Conservation (phyloP, 2,797 vertebrate genomes). For the Fundulus diaphanus region DNA sequence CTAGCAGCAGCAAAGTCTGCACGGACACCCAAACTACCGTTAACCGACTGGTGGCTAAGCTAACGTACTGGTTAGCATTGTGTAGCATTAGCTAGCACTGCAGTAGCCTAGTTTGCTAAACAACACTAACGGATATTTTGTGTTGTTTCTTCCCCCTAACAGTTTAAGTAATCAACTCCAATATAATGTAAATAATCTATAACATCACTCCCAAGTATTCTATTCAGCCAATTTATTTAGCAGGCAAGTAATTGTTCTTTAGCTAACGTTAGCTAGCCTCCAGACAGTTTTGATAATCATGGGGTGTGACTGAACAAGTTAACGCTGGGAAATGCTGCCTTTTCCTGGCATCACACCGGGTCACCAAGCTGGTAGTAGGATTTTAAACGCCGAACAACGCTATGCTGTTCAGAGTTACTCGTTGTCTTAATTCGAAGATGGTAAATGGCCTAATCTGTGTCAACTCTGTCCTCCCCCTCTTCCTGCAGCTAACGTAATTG, state of each 20-base stretch:
- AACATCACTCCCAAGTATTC: fast-evolving
- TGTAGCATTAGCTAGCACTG: slow-evolving; percentile 27
- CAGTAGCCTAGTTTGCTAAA: slow-evolving; percentile 32
- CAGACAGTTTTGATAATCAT: slow-evolving; percentile 30
- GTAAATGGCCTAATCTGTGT: slow-evolving; percentile 10
- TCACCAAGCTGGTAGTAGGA: not conserved
- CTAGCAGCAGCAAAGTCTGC: not conserved
- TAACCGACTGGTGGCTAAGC: slow-evolving; percentile 43
- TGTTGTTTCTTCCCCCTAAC: no score
- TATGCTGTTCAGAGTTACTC: not conserved
- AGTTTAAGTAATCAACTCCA: fast-evolving
- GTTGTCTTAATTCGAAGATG: not conserved
- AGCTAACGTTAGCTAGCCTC: slow-evolving; percentile 56
- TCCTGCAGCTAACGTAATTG: slow-evolving; percentile 33
- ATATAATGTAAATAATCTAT: fast-evolving
- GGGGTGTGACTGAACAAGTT: slow-evolving; percentile 62
- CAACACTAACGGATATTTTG: slow-evolving; percentile 3
- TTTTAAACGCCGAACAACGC: not conserved
- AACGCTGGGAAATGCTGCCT: not conserved
- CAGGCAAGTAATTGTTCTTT: not conserved
- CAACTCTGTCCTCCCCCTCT: slow-evolving; percentile 1
- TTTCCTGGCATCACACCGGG: not conserved
- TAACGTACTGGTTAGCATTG: slow-evolving; percentile 42
- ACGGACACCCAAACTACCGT: slow-evolving; percentile 9
- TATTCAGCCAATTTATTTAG: not conserved